These are phyloP conservation scores for Puffinus mauretanicus DNA, from an alignment of 2,113 vertebrate genomes.

Conservation along the genomic window DNA sequence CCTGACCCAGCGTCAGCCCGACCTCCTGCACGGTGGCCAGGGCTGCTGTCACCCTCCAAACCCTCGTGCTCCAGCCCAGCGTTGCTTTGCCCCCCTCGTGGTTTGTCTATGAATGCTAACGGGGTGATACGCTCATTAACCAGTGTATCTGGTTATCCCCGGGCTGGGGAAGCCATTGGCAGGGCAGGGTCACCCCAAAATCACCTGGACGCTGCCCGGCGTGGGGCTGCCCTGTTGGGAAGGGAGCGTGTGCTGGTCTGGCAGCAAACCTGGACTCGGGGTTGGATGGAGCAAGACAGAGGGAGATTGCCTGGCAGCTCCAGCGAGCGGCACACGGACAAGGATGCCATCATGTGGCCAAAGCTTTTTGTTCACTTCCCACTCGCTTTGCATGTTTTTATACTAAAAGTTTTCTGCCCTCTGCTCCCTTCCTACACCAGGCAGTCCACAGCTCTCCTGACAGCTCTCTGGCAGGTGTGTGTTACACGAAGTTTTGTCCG, in stretches of 20 bases:
- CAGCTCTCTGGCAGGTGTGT: not conserved
- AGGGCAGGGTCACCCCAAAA: not conserved
- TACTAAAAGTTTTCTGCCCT: not conserved
- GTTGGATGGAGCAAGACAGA: not conserved
- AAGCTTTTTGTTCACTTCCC: not conserved
- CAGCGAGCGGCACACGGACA: fast-evolving
- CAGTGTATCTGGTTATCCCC: too few species aligned
- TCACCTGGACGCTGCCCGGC: not conserved
- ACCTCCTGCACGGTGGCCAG: not conserved
- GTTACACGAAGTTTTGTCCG: fast-evolving
- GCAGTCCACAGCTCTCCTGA: not conserved
- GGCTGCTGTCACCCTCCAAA: not conserved
- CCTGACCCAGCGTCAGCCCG: not conserved
- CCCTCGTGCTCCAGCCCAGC: fast-evolving
- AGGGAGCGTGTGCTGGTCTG: not conserved
- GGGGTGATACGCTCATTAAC: not conserved
- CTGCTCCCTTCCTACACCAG: not conserved
- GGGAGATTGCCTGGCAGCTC: not conserved
- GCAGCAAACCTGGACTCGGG: not conserved
- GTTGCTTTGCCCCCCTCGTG: not conserved
- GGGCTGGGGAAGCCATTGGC: not conserved
- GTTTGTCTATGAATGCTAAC: not conserved
- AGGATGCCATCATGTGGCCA: constrained; percentile 57
- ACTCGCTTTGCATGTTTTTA: not conserved
- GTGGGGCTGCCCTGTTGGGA: not conserved